Conservation (phyloP, 2,888 invertebrate genomes). For the Erannis defoliaria region DNA sequence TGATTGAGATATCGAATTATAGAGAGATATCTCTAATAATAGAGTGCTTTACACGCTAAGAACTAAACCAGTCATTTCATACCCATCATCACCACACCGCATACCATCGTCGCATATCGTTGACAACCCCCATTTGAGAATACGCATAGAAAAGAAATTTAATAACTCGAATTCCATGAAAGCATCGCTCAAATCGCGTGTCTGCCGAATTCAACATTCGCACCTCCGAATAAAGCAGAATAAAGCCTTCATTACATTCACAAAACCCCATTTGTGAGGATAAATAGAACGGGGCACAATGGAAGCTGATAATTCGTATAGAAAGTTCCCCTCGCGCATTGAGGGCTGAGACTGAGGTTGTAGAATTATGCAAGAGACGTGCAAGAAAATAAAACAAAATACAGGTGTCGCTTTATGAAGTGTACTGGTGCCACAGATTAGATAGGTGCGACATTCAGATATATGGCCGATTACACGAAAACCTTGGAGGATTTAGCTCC, state of each 20-base stretch:
- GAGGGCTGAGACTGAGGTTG: conserved; percentile 72
- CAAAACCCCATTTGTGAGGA: conserved; percentile 80
- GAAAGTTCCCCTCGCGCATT: conserved; percentile 72
- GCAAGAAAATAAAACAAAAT: conserved; percentile 81
- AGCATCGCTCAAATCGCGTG: conserved; percentile 60
- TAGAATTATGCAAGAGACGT: conserved; percentile 77
- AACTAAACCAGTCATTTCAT: conserved; percentile 1
- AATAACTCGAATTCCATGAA: conserved; percentile 54
- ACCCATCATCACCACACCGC: conserved; percentile 2
- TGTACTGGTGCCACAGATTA: background rate
- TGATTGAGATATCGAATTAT: no score
- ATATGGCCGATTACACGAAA: no score
- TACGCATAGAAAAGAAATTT: conserved; percentile 44
- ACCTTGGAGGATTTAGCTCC: no score
- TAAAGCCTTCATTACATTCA: conserved; percentile 83
- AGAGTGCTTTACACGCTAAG: background rate
- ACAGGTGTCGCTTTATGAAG: conserved; percentile 75
- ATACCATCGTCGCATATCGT: conserved; percentile 6
- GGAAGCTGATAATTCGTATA: conserved; percentile 79
- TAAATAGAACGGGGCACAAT: conserved; percentile 79
- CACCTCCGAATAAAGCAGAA: conserved; percentile 82
- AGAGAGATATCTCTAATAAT: no score
- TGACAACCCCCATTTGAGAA: conserved; percentile 24
- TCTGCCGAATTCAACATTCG: conserved; percentile 70
- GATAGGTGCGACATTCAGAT: conserved; percentile 1